These are phyloP conservation scores for Psephotus haematonotus DNA, from an alignment of 2,113 vertebrate genomes.

Conservation along the genomic window DNA sequence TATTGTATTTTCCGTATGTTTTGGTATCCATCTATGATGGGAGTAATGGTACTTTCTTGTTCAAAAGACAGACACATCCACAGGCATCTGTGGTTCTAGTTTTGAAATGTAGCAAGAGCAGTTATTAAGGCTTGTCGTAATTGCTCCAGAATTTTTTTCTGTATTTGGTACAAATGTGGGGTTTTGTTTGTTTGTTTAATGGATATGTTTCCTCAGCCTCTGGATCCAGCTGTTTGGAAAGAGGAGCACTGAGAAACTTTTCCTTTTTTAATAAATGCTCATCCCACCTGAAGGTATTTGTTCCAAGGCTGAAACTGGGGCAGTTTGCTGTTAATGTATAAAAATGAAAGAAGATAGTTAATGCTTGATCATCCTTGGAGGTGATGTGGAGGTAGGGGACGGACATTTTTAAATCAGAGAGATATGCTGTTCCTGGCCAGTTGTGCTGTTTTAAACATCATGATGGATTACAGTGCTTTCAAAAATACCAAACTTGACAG, in stretches of 20 bases:
- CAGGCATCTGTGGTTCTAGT: not conserved
- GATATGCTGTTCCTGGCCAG: not conserved
- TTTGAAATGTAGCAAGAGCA: not conserved
- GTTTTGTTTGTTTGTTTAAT: not conserved
- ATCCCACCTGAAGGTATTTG: not conserved
- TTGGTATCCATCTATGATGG: not conserved
- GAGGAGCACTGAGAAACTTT: not conserved
- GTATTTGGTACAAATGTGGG: not conserved
- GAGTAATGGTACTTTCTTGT: not conserved
- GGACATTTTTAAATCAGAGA: not conserved
- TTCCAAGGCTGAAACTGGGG: not conserved
- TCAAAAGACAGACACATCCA: not conserved
- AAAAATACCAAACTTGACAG: not conserved
- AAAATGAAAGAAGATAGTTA: not conserved
- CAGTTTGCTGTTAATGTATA: not conserved
- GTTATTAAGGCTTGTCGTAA: not conserved
- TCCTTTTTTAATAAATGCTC: not conserved
- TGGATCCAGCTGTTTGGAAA: not conserved
- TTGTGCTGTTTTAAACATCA: not conserved
- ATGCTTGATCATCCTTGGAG: not conserved
- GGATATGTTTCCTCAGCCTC: not conserved
- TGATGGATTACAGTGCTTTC: not conserved
- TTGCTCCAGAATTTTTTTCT: not conserved
- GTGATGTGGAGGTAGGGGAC: too few species aligned
- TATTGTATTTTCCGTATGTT: not conserved